Evolutionary conservation across 2,797 vertebrate species (phyloP), one percentile per base, ranked within the genome.

Genomic region (Aphelocoma californica): DNA sequence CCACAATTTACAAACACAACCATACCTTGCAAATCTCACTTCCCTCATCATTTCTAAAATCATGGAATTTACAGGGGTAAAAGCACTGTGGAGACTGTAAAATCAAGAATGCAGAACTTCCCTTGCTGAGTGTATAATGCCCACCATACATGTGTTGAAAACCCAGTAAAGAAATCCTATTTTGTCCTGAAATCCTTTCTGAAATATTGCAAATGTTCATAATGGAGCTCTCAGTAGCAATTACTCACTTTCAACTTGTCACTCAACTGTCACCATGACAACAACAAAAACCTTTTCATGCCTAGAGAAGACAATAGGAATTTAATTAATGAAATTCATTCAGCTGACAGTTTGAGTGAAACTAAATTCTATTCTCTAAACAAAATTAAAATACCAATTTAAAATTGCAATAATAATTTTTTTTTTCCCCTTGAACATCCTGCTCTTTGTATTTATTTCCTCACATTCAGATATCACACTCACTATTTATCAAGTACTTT

Each of bases 211-310:
- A 94, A 88, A 84, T 25, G 66, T 82, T 95, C 91, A 62, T 85
- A 96, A 88, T 58, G 81, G 87, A 90, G 87, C 79, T 90, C 87
- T 93, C 80, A 56, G 74, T 66, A 96, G 88, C 90, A 97, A 93
- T 96, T 96, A 96, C 88, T 96, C 82, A 93, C 88, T 97, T 94
- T 71, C 34, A 92, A 34, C 16, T 51, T 97, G 96, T 94, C 97
- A 95, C 91, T 98, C 97, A 98, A 80, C 72, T 86, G 91, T 97
- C 93, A 97, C 98, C 95, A 97, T 97, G 96, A 97, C 97, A 97
- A 97, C 95, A 97, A 88, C 21, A 51, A 95, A 97, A 96, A 96
- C 90, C 90, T 97, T 97, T 96, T 92, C 89, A 96, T 18, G 24
- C 65, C 77, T 86, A 87, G 58, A 77, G 95, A 97, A 97, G 79